phyloP scores from a whole-genome alignment of 2,797 vertebrate genomes.

The Melanotaenia maccullochi region DNA sequence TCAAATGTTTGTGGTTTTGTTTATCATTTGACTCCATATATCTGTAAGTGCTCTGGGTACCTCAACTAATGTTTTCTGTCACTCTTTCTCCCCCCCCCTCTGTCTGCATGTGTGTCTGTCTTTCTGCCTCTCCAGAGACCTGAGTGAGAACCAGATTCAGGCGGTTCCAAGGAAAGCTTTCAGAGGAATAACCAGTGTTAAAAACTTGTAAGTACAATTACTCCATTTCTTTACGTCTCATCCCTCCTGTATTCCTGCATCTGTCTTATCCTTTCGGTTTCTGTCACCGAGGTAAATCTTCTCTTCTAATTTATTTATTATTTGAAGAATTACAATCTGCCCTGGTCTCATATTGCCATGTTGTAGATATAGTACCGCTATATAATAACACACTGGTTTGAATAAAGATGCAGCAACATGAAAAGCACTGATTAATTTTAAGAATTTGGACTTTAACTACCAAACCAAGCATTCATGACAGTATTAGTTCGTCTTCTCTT shows the following conservation, averaged over 20 bases:
- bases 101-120: slow-evolving; percentile 18
- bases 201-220: slow-evolving; percentile 93
- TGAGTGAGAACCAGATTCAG: slow-evolving; percentile 98
- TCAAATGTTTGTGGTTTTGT: slow-evolving; percentile 61
- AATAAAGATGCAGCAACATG: background rate
- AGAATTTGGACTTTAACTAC: background rate
- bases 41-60: slow-evolving; percentile 47
- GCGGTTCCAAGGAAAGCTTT: slow-evolving; percentile 96
- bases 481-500: background rate
- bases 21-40: slow-evolving; percentile 52
- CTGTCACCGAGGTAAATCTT: background rate
- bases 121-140: slow-evolving; percentile 86
- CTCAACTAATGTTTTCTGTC: slow-evolving; percentile 46
- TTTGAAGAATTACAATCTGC: background rate
- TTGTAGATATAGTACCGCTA: background rate
- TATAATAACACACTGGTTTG: background rate
- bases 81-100: slow-evolving; percentile 17
- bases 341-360: background rate
- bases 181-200: slow-evolving; percentile 95
- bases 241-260: background rate
- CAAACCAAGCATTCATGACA: background rate
- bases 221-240: background rate
- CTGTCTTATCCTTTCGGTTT: background rate
- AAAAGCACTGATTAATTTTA: background rate
- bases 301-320: background rate